Conservation (phyloP, 2,113 vertebrate species). For the Stegostoma tigrinum region DNA sequence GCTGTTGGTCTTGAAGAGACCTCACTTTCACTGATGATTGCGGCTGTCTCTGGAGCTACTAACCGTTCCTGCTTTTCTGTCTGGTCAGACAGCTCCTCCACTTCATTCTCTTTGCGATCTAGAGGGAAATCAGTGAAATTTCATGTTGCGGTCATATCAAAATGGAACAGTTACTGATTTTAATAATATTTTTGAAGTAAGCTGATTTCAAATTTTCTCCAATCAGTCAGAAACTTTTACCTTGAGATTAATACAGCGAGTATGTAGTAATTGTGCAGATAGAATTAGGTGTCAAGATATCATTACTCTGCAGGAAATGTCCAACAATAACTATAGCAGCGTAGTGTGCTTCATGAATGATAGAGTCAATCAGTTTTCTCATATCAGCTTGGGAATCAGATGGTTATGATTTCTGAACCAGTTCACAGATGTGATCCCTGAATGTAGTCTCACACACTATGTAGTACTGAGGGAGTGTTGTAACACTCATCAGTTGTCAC, state of each 20-base stretch:
- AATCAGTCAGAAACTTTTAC: not conserved
- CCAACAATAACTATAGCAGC: not conserved
- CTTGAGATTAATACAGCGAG: not conserved
- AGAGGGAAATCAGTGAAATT: not conserved
- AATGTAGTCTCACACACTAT: not conserved
- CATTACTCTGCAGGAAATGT: not conserved
- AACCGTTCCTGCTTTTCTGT: not conserved
- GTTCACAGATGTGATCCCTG: not conserved
- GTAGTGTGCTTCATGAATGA: not conserved
- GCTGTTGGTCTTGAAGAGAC: not conserved
- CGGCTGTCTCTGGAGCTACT: not conserved
- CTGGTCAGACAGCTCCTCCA: not conserved
- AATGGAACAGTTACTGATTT: not conserved
- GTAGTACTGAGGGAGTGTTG: not conserved
- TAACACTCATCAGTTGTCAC: not conserved
- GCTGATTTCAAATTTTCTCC: not conserved
- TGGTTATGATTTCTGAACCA: not conserved
- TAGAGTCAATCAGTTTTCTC: not conserved
- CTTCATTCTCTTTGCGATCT: slow-evolving; percentile 12
- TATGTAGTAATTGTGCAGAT: not conserved
- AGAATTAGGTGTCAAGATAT: not conserved
- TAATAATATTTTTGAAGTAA: not conserved
- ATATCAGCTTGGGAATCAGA: not conserved
- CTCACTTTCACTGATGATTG: not conserved
- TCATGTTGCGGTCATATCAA: not conserved